Percentiles rank a stretch among this genome's conserved stretches.
phyloP scores from a whole-genome alignment of 2,888 invertebrate genomes.

The Gymnoscelis rufifasciata region DNA sequence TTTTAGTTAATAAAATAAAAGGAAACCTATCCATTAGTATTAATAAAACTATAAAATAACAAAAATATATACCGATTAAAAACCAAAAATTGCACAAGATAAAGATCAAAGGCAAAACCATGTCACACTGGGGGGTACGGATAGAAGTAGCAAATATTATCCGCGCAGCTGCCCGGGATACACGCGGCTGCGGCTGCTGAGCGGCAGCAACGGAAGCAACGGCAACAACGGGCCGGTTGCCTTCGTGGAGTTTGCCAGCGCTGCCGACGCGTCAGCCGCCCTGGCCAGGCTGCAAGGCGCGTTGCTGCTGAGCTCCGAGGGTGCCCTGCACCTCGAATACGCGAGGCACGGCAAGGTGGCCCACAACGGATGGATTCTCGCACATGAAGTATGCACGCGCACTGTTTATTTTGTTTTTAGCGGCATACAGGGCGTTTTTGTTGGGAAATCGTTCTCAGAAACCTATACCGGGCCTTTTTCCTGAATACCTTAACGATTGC shows the following conservation, averaged over 20 bases:
- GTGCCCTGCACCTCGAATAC: slow-evolving; percentile 98
- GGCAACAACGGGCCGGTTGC: slow-evolving; percentile 90
- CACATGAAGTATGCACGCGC: slow-evolving; percentile 77
- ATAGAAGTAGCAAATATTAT: slow-evolving; percentile 63
- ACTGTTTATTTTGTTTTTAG: slow-evolving; percentile 30
- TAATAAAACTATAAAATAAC: too few species aligned
- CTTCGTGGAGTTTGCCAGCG: slow-evolving; percentile 98
- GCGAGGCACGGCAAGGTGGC: slow-evolving; percentile 98
- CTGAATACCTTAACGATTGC: too few species aligned
- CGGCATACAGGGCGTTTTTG: slow-evolving; percentile 1
- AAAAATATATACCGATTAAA: too few species aligned
- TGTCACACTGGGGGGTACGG: slow-evolving; percentile 47
- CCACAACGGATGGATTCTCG: slow-evolving; percentile 80
- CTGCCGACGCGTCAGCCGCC: slow-evolving; percentile 93
- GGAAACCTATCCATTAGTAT: too few species aligned
- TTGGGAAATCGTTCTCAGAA: too few species aligned
- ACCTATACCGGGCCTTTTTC: too few species aligned
- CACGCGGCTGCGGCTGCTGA: slow-evolving; percentile 97
- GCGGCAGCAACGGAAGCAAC: slow-evolving; percentile 84
- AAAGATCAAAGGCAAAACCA: background rate
- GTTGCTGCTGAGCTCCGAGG: slow-evolving; percentile 96
- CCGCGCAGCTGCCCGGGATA: slow-evolving; percentile 97
- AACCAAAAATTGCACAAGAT: background rate
- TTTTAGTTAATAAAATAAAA: too few species aligned
- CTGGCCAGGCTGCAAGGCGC: slow-evolving; percentile 97